Base-by-base conservation (phyloP, 2,113 vertebrate species). In the Haplotaxodon microlepis region DNA sequence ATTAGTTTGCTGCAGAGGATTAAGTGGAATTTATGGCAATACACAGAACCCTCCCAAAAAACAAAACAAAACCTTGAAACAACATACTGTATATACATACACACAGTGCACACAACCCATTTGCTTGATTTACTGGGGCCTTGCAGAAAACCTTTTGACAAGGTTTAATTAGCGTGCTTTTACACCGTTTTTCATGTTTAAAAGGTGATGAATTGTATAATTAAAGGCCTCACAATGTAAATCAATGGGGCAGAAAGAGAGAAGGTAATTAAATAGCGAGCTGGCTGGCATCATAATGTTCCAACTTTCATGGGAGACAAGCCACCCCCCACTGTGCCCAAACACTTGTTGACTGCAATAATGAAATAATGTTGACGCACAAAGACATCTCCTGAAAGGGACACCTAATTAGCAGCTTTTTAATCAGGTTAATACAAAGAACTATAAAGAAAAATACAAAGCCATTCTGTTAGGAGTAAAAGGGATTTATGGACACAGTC, bases 131-230 rank as follows among this genome's bases (percentile, higher is more conserved):
- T 97, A 97, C 94, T 92, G 86, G 47, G 88, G 93, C 94, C 85
- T 9, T 90, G 91, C 90, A 92, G 10, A 96, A 94, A 95, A 97
- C 93, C 92, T 97, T 96, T 96, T 3, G 86, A 95, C 96, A 95
- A 95, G 94, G 96, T 97, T 97, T 97, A 98, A 98, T 98, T 97
- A 96, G 96, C 92, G 83, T 93, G 92, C 90, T 92, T 97, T 96
- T 95, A 96, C 95, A 96, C 94, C 86, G 95, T 97, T 97, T 97
- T 96, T 98, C 97, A 96, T 96, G 97, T 97, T 98, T 97, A 97
- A 97, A 97, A 97, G 97, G 97, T 97, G 97, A 98, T 97, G 97
- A 97, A 97, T 97, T 97, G 96, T 96, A 95, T 98, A 98, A 98
- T 98, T 98, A 98, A 98, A 97, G 92, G 95, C 92, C 96, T 95